Conservation (phyloP, 2,888 invertebrate species). For the Ptycholaimellus sp. region DNA sequence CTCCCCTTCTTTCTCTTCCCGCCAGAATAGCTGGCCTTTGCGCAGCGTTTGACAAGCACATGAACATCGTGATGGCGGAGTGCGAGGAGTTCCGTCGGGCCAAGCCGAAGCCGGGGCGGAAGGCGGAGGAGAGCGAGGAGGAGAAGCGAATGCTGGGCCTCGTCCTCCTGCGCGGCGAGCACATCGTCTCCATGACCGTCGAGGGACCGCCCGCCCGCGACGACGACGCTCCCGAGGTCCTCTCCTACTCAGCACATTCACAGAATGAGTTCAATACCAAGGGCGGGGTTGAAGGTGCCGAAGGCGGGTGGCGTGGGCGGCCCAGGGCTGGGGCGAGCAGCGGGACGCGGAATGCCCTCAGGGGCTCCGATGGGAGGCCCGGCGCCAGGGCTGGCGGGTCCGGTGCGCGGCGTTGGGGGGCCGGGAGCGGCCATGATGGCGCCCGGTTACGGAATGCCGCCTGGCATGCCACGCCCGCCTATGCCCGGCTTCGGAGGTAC, state of each 20-base stretch:
- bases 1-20: too few species aligned
- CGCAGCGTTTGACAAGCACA: slow-evolving; percentile 88
- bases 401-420: slow-evolving; percentile 84
- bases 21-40: slow-evolving; percentile 1
- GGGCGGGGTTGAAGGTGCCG: slow-evolving; percentile 78
- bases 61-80: slow-evolving; percentile 94
- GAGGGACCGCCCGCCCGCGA: slow-evolving; percentile 95
- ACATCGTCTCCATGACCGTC: slow-evolving; percentile 87
- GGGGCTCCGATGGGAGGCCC: slow-evolving; percentile 27
- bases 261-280: slow-evolving; percentile 27
- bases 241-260: slow-evolving; percentile 27
- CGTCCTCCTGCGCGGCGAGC: slow-evolving; percentile 77
- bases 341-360: slow-evolving; percentile 68
- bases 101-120: slow-evolving; percentile 60
- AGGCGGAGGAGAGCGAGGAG: slow-evolving; percentile 61
- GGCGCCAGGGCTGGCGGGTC: slow-evolving; percentile 25
- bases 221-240: slow-evolving; percentile 76
- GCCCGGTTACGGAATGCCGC: slow-evolving; percentile 33
- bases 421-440: slow-evolving; percentile 86
- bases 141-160: slow-evolving; percentile 87
- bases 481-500: too few species aligned
- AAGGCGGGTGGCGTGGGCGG: slow-evolving; percentile 47
- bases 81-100: slow-evolving; percentile 95
- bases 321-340: slow-evolving; percentile 69
- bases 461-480: slow-evolving; percentile 9